Evolutionary conservation across 1,140 invertebrate genomes (phyloP).

Genomic region (Aleiodes sp.): DNA sequence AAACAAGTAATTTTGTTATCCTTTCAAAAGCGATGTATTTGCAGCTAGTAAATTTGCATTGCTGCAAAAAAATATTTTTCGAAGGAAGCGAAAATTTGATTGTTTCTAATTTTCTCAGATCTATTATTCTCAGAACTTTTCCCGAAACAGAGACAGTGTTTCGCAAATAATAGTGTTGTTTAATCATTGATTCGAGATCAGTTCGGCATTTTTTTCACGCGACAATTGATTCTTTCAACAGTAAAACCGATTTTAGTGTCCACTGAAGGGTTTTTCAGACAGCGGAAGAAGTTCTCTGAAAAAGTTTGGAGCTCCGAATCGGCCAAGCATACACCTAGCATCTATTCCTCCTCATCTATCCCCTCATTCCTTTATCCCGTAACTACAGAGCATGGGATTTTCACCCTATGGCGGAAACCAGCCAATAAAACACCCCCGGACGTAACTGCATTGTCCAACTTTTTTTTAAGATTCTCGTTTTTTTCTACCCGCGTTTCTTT

Average conservation of each 20-base stretch:
- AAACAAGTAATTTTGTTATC: no score
- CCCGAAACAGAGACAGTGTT: no score
- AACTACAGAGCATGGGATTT: conserved; percentile 43
- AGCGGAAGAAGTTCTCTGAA: not conserved
- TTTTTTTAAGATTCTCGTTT: conserved; percentile 49
- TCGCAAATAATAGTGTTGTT: not conserved
- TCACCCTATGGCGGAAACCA: conserved; percentile 59
- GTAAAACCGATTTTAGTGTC: not conserved
- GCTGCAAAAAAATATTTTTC: no score
- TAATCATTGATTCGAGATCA: not conserved
- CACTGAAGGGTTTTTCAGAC: conserved; percentile 13
- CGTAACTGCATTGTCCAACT: conserved; percentile 58
- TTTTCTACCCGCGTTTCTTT: conserved; percentile 10
- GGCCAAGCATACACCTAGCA: conserved; percentile 45
- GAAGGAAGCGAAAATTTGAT: no score
- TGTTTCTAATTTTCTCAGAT: no score
- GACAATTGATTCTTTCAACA: not conserved
- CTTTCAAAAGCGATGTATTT: no score
- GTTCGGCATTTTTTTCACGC: not conserved
- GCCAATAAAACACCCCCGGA: conserved; percentile 59
- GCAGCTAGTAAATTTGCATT: no score
- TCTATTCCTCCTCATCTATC: conserved; percentile 44
- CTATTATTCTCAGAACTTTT: no score
- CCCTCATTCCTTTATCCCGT: conserved; percentile 19
- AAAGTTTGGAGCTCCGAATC: conserved; percentile 15